These are phyloP conservation scores for Drosophila hamatofila DNA, from an alignment of 2,888 invertebrate species.

Conservation along the genomic window DNA sequence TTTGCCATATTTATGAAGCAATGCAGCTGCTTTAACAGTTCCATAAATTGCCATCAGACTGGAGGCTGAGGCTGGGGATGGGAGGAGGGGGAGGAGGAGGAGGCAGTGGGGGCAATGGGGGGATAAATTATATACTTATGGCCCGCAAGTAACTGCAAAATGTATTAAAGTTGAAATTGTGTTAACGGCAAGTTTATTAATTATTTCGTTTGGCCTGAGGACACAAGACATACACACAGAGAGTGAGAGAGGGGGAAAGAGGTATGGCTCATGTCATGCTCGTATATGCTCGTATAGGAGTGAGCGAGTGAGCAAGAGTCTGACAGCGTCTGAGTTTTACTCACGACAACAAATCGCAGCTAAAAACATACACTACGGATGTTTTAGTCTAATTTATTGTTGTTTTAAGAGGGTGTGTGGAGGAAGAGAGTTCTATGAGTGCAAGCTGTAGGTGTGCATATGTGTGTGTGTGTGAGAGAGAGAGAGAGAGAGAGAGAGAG, in stretches of 20 bases:
- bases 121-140: slow-evolving; percentile 53
- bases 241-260: background rate
- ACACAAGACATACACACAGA: background rate
- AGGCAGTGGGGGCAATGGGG: background rate
- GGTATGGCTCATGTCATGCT: no score
- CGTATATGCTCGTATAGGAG: background rate
- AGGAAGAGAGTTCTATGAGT: slow-evolving; percentile 9
- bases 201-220: slow-evolving; percentile 66
- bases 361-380: slow-evolving; percentile 36
- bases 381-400: slow-evolving; percentile 62
- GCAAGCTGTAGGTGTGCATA: background rate
- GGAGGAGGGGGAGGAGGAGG: background rate
- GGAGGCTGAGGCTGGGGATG: background rate
- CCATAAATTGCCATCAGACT: slow-evolving; percentile 20
- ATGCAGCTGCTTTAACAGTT: slow-evolving; percentile 34
- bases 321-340: slow-evolving; percentile 31
- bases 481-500: background rate
- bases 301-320: background rate
- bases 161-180: slow-evolving; percentile 62
- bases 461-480: slow-evolving; percentile 1
- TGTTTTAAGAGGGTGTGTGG: slow-evolving; percentile 35
- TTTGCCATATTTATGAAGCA: slow-evolving; percentile 19
- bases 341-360: slow-evolving; percentile 39
- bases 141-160: slow-evolving; percentile 49
- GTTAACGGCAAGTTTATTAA: slow-evolving; percentile 67